Evolutionary conservation across 2,113 vertebrate genomes (phyloP), one percentile per base, ranked within the genome.

Genomic region (Hemiscyllium ocellatum): DNA sequence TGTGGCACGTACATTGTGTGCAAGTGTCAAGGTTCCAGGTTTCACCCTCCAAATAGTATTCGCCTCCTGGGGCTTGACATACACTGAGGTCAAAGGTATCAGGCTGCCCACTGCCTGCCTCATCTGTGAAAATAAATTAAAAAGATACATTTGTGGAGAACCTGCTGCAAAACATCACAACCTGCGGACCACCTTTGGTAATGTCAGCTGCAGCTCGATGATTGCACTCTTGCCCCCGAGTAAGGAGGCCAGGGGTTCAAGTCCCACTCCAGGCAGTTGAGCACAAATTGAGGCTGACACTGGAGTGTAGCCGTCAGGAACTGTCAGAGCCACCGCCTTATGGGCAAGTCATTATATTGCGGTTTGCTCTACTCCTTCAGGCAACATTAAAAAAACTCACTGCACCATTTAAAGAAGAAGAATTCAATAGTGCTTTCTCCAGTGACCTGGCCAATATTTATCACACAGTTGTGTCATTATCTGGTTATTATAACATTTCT

Each of bases 1-100:
- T 97, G 96, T 97, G 97, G 96, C 98, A 98, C 96, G 97, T 98
- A 96, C 98, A 98, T 80, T 97, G 97, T 0, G 97, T 98, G 97
- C 98, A 98, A 96, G 97, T 97, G n/a, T 98, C 98, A 97, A 98
- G 96, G 96, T 98, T 97, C 98, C 98, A 98, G n/a, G 97, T 98
- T 96, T 98, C 98, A 24, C 98, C 98, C 96, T 98, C 98, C 96
- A 98, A 97, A 2, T 98, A 98, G 52, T 98, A 97, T 7, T 98
- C 97, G 4, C 98, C 98, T 0, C 97, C 98, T 4, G 98, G 97
- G 2, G 98, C 97, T 80, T 97, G 96, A 96, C 98, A 98, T 96
- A 98, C 98, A 96, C 97, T 97, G 97, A 98, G 97, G 96, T 98
- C 98, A 97, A 97, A 96, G 61, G 97, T 97, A 76, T 97, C 98